A percentile compares a stretch with the other conserved stretches of the same genome.
These are phyloP conservation scores for Phaedon cochleariae DNA, from an alignment of 2,888 invertebrate species.

Conservation along the genomic window DNA sequence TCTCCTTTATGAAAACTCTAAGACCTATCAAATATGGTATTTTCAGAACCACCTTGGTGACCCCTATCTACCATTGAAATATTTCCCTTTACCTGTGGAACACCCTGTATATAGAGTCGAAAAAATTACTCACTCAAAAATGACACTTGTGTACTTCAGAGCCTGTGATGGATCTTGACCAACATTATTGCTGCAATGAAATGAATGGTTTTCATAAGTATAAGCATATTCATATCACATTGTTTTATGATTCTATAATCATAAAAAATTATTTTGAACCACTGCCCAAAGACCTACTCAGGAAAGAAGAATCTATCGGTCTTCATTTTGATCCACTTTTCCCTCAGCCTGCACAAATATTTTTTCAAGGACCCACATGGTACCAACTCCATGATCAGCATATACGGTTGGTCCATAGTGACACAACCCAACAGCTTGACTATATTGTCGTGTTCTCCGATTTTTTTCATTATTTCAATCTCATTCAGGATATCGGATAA, in stretches of 20 bases:
- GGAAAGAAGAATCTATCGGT: slow-evolving; percentile 43
- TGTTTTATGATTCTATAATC: no score
- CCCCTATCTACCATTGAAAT: no score
- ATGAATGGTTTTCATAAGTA: background rate
- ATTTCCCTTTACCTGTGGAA: no score
- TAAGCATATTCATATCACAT: no score
- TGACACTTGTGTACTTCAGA: slow-evolving; percentile 24
- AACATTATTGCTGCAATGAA: background rate
- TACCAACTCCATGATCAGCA: slow-evolving; percentile 81
- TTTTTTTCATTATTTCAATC: slow-evolving; percentile 79
- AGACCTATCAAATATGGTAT: no score
- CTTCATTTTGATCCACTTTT: slow-evolving; percentile 50
- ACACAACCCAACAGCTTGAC: slow-evolving; percentile 80
- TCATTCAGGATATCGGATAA: slow-evolving; percentile 78
- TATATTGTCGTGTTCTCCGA: slow-evolving; percentile 74
- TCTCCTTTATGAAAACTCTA: no score
- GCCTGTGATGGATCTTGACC: background rate
- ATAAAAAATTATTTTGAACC: no score
- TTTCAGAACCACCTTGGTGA: no score
- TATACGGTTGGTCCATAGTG: slow-evolving; percentile 72
- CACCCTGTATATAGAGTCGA: no score
- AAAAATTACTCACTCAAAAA: slow-evolving; percentile 31
- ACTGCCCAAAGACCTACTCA: no score
- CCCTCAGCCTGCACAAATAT: slow-evolving; percentile 66
- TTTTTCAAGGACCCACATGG: slow-evolving; percentile 79